phyloP scores from a whole-genome alignment of 2,888 invertebrate genomes.

The Cephalotes varians region DNA sequence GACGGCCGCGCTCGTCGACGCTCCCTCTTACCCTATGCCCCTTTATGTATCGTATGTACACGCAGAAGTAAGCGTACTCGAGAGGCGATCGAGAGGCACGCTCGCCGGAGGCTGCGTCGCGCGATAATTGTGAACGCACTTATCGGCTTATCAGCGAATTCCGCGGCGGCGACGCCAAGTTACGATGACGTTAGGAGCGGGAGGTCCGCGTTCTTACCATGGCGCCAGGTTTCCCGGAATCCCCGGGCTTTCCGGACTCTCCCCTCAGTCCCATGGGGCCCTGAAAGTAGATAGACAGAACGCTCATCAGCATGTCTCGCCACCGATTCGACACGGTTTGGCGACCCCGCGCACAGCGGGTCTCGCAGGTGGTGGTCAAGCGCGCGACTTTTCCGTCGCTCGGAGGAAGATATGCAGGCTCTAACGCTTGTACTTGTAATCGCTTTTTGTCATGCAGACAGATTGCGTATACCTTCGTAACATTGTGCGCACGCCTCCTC shows the following conservation, averaged over 20 bases:
- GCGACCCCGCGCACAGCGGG: conserved; percentile 16
- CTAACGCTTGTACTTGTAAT: conserved; percentile 26
- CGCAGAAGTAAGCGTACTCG: conserved; percentile 41
- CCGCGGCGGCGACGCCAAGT: conserved; percentile 78
- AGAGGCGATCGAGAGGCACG: conserved; percentile 60
- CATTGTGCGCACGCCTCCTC: conserved; percentile 38
- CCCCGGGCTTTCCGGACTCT: conserved; percentile 90
- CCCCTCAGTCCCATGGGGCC: conserved; percentile 94
- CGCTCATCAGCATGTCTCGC: conserved; percentile 43
- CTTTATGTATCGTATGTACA: conserved; percentile 44
- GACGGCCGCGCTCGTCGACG: conserved; percentile 2
- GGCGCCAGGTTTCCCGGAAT: conserved; percentile 91
- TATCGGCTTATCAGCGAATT: conserved; percentile 75
- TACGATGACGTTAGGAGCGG: conserved; percentile 83
- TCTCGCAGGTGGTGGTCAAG: conserved; percentile 30
- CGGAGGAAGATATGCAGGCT: conserved; percentile 22
- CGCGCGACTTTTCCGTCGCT: conserved; percentile 14
- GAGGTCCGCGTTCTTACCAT: conserved; percentile 90
- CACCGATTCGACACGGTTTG: conserved; percentile 1
- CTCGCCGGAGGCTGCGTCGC: conserved; percentile 46
- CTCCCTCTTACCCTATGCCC: conserved; percentile 5
- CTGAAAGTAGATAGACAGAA: conserved; percentile 85
- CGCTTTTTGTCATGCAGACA: conserved; percentile 34
- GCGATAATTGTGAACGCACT: conserved; percentile 62
- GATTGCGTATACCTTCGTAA: conserved; percentile 49